A percentile compares a stretch with the other conserved stretches of the same genome.
phyloP scores from a whole-genome alignment of 2,113 vertebrate species.

The Nerophis ophidion region DNA sequence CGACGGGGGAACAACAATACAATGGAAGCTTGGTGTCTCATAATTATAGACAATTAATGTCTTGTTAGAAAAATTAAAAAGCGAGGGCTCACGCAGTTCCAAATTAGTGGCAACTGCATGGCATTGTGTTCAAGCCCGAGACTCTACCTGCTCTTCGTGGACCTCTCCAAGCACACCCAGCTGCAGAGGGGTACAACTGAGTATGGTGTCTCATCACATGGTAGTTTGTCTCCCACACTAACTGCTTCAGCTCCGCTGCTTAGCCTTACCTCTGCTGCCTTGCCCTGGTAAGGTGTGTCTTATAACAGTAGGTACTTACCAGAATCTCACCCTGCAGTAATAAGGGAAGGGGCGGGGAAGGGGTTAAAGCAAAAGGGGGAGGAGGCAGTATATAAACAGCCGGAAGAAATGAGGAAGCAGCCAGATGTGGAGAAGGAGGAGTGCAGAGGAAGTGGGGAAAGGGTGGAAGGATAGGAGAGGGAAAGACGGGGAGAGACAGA shows the following conservation, averaged over 20 bases:
- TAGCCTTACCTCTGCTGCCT: conserved; percentile 65
- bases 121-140: conserved; percentile 19
- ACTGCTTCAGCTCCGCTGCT: conserved; percentile 30
- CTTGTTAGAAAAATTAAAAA: conserved; percentile 45
- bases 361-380: conserved; percentile 31
- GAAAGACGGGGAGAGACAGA: conserved; percentile 52
- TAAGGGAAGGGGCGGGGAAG: conserved; percentile 44
- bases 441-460: not conserved
- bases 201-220: conserved; percentile 15
- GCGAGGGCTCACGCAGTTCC: conserved; percentile 35
- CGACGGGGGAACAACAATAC: not conserved
- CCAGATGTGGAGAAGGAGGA: conserved; percentile 24
- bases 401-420: conserved; percentile 63
- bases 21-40: conserved; percentile 1
- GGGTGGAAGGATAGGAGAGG: conserved; percentile 1
- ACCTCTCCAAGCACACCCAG: conserved; percentile 53
- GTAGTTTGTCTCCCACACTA: conserved; percentile 10
- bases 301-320: conserved; percentile 85
- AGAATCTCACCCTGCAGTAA: conserved; percentile 89
- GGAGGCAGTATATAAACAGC: conserved; percentile 44
- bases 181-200: conserved; percentile 56
- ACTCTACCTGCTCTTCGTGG: conserved; percentile 68
- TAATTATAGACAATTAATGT: conserved; percentile 65
- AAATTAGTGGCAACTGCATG: conserved; percentile 62
- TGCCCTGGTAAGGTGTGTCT: conserved; percentile 50